These are phyloP conservation scores for Piezodorus guildinii DNA, from an alignment of 1,140 invertebrate species.

Conservation along the genomic window DNA sequence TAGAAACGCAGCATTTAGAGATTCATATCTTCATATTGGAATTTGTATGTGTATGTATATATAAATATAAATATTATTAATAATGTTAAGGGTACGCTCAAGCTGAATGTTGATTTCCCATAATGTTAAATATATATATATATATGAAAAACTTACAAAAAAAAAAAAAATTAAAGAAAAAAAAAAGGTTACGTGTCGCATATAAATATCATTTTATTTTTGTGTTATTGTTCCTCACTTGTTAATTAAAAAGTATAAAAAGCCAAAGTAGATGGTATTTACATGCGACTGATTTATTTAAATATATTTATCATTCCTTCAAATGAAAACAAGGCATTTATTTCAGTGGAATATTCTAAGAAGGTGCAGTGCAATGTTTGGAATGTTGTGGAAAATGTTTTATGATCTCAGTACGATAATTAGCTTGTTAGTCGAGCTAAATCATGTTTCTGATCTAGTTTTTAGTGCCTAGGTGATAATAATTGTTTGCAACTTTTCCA, in stretches of 20 bases:
- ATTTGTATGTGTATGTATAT: neutral
- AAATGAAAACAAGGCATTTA: slow-evolving; percentile 20
- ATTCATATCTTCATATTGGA: slow-evolving; percentile 9
- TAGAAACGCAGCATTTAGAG: slow-evolving; percentile 9
- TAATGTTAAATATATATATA: slow-evolving; percentile 11
- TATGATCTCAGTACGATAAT: slow-evolving; percentile 20
- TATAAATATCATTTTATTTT: slow-evolving; percentile 18
- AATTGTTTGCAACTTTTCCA: slow-evolving; percentile 14
- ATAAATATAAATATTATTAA: no score
- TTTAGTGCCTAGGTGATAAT: slow-evolving; percentile 25
- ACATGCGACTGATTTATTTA: slow-evolving; percentile 2
- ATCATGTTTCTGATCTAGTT: slow-evolving; percentile 18
- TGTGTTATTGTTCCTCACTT: slow-evolving; percentile 20
- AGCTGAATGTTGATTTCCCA: slow-evolving; percentile 15
- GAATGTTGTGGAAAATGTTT: slow-evolving; percentile 16
- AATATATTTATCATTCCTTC: slow-evolving; percentile 20
- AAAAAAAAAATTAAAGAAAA: neutral
- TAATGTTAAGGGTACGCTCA: neutral
- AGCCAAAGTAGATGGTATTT: slow-evolving; percentile 18
- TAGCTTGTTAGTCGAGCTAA: slow-evolving; percentile 18
- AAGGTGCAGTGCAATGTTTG: slow-evolving; percentile 23
- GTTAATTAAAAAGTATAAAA: no score
- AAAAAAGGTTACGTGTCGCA: slow-evolving; percentile 9
- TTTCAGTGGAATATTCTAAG: slow-evolving; percentile 1
- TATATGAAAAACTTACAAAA: neutral